Conservation (phyloP, 37 sponge, comb jelly and placozoan species). For the Theonella swinhoei region DNA sequence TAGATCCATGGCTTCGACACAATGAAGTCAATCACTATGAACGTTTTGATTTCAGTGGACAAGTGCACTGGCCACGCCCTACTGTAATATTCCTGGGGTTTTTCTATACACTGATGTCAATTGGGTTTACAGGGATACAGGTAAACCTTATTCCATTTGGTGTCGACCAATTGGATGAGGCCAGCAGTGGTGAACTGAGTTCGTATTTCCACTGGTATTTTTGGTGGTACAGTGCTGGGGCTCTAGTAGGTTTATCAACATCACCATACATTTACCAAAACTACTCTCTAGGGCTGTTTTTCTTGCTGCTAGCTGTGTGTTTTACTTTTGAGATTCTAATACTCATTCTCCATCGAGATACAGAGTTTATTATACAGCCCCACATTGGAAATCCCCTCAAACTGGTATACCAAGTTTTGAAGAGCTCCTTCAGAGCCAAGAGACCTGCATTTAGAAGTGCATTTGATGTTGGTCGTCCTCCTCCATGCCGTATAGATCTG, state of each 20-base stretch:
- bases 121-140: not conserved
- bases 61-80: not conserved
- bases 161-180: slow-evolving; percentile 44
- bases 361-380: not conserved
- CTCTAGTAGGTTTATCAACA: not conserved
- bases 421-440: not conserved
- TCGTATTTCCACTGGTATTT: slow-evolving; percentile 61
- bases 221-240: slow-evolving; percentile 35
- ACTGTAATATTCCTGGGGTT: not conserved
- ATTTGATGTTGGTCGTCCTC: not conserved
- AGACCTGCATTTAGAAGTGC: slow-evolving; percentile 3
- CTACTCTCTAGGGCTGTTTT: not conserved
- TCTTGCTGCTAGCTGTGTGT: not conserved
- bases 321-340: not conserved
- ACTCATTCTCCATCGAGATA: not conserved
- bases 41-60: not conserved
- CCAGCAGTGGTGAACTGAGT: slow-evolving; percentile 30
- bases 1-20: slow-evolving; percentile 1
- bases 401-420: not conserved
- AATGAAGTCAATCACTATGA: not conserved
- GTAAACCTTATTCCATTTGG: slow-evolving; percentile 42
- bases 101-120: not conserved
- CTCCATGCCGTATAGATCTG: not conserved
- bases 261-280: not conserved
- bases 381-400: not conserved